Base-by-base conservation (phyloP, 2,888 invertebrate genomes). In the Fragum whitleyi region DNA sequence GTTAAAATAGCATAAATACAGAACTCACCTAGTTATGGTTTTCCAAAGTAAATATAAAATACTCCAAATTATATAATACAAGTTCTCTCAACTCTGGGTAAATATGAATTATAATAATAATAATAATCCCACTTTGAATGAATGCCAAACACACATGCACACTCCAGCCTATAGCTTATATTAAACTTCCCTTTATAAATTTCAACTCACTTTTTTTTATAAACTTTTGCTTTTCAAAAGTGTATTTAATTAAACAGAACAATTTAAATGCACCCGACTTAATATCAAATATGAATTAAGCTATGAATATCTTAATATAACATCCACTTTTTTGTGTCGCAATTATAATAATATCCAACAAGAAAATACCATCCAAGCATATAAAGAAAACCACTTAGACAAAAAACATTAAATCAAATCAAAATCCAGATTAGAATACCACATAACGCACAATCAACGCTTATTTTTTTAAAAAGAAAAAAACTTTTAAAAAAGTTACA, bases 101-200 rank as follows among this genome's bases (percentile, higher is more conserved):
- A 47, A 47, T 47, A 47, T 47, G 47, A 47, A 47, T n/a, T 47
- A 47, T 26, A 57, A 26, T 6, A 36, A 36, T 6, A 36, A 36
- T 62, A 62, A 62, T 62, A 62, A 62, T 62, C 62, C 62, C 19
- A 29, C 23, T 29, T 62, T 62, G 62, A 62, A 62, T 62, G 32
- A 62, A 32, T 62, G 62, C 62, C 62, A 62, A 28, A 28, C 26
- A n/a, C n/a, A 32, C 36, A n/a, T n/a, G 36, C 62, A 62, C 62
- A 62, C 62, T 6, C 3, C 51, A 2, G 3, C 16, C 3, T 51
- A 36, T 21, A 51, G 51, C 51, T 51, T 57, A 57, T 26, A 11
- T 39, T 39, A 39, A 9, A 47, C 47, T 47, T 47, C 47, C 47
- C 47, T 47, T n/a, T 19, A 9, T 14, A 47, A 47, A 47, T 5